phyloP scores from a whole-genome alignment of 2,113 vertebrate species.

The Carassius carassius region DNA sequence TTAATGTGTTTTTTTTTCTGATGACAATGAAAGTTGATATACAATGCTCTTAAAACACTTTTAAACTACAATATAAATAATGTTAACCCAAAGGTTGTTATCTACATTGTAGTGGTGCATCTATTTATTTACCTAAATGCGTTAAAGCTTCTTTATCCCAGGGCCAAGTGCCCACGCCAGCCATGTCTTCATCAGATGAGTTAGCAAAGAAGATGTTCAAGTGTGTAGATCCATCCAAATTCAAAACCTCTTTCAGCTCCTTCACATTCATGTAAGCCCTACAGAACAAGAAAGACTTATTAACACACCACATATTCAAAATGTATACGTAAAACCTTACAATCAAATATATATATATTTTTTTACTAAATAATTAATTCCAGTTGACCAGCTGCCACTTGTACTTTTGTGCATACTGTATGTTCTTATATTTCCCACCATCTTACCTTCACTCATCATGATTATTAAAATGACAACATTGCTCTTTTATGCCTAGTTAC shows the following conservation, averaged over 20 bases:
- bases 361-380: too few relatives aligned
- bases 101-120: background rate
- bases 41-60: too few relatives aligned
- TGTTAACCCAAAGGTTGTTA: too few relatives aligned
- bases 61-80: too few relatives aligned
- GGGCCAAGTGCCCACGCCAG: conserved; percentile 96
- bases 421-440: too few relatives aligned
- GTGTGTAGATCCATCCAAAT: conserved; percentile 91
- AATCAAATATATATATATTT: too few relatives aligned
- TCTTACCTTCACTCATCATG: too few relatives aligned
- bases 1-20: background rate
- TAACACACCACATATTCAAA: background rate
- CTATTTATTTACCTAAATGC: conserved; percentile 84
- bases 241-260: conserved; percentile 92
- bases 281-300: conserved; percentile 42
- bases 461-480: too few relatives aligned
- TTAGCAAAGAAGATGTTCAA: conserved; percentile 99
- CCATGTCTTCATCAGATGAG: conserved; percentile 96
- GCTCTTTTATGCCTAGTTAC: too few relatives aligned
- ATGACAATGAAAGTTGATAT: background rate
- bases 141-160: conserved; percentile 98
- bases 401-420: too few relatives aligned
- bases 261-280: conserved; percentile 97
- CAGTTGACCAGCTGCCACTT: too few relatives aligned
- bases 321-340: too few relatives aligned